These are phyloP conservation scores for Sebastes oblongus DNA, from an alignment of 2,797 vertebrate genomes.

Conservation along the genomic window DNA sequence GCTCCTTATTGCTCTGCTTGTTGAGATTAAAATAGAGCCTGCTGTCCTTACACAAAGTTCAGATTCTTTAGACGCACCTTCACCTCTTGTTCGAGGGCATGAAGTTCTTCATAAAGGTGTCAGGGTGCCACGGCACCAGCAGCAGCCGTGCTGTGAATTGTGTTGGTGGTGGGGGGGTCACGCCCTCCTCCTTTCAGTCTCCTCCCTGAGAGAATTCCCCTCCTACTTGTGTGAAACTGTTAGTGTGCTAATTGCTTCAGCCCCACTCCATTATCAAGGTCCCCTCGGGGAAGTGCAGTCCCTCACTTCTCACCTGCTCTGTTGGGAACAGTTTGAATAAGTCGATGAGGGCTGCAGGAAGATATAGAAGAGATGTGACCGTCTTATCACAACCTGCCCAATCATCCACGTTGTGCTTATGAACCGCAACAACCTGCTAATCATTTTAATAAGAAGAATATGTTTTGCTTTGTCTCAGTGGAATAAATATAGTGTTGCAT, in stretches of 20 bases:
- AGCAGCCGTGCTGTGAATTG: conserved; percentile 61
- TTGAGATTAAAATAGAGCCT: not conserved
- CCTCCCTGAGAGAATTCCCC: conserved; percentile 53
- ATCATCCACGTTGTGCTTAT: not conserved
- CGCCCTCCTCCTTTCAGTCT: conserved; percentile 36
- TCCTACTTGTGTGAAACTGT: conserved; percentile 66
- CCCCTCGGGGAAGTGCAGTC: conserved; percentile 51
- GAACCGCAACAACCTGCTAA: not conserved
- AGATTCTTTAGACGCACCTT: conserved; percentile 3
- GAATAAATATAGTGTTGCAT: not conserved
- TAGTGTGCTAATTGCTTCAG: conserved; percentile 77
- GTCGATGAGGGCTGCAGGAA: conserved; percentile 44
- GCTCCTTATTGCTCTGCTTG: not conserved
- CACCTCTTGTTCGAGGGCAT: conserved; percentile 23
- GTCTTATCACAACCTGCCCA: not conserved
- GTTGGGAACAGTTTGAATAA: conserved; percentile 56
- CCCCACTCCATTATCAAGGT: conserved; percentile 76
- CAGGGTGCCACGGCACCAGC: conserved; percentile 17
- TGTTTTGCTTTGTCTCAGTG: not conserved
- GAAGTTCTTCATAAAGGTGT: conserved; percentile 50
- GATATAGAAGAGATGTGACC: not conserved
- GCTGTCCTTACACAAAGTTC: not conserved
- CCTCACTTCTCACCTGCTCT: conserved; percentile 57
- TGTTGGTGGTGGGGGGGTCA: conserved; percentile 33
- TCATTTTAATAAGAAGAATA: not conserved